Evolutionary conservation across 2,797 vertebrate genomes (phyloP), one percentile per base, ranked within the genome.

Genomic region (Epinephelus malabaricus): DNA sequence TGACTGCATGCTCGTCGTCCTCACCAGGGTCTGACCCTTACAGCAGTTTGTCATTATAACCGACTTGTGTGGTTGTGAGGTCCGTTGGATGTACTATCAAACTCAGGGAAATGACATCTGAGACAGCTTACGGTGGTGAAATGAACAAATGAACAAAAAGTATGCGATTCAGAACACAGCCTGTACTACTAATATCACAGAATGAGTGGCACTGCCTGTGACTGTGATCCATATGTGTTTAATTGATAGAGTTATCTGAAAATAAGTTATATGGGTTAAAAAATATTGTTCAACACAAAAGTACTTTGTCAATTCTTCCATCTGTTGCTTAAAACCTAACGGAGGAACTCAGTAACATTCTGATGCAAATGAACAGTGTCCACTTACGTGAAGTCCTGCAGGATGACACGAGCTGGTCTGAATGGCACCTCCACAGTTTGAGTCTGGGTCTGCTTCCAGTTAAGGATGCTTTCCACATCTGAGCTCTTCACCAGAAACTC

Each of bases 301-400:
- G 34, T 9, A 3, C 47, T 43, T 61, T 65, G 15, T 45, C 14
- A 27, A 64, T 2, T 1, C 19, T 19, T 54, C 17, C 11, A 38
- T 15, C 2, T 1, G 0, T 1, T 54, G 1, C 13, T 50, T 25
- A 30, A 13, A 58, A 30, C 10, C 25, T 50, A 12, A 34, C 6
- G 17, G 25, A 27, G 6, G 11, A 17, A n/a, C 2, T 67, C 17
- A 62, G 9, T 65, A 4, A 19, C 12, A 25, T 14, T 45, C 30
- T 18, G 18, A 49, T 21, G 2, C 0, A 30, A n/a, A 78, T 7
- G 1, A 65, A 50, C 0, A 3, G 13, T 0, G 1, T 6, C 8
- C 40, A 89, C 93, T 3, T 94, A 99, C 98, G 98, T 99, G 81
- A 99, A 98, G 90, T 99, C 98, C 88, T 99, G 98, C 21, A 99